Evolutionary conservation across 2,888 invertebrate species (phyloP).

Genomic region (Punctoribates punctum): DNA sequence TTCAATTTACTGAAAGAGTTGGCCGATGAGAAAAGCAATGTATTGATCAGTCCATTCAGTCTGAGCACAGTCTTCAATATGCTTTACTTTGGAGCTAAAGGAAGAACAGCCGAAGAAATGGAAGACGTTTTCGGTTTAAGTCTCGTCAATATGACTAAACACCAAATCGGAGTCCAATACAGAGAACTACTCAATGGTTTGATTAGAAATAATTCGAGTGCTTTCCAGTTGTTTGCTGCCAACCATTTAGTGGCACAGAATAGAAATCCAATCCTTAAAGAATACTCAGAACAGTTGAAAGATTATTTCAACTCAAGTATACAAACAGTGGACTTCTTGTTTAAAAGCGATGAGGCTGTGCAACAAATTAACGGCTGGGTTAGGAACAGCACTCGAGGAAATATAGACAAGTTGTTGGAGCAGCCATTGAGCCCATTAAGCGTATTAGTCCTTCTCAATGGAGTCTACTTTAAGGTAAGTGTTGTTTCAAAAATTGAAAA

Average conservation of each 20-base stretch:
- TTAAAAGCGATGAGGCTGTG: slow-evolving; percentile 32
- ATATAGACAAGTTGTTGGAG: slow-evolving; percentile 43
- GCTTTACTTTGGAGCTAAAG: slow-evolving; percentile 39
- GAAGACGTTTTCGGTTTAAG: slow-evolving; percentile 32
- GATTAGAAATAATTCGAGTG: not conserved
- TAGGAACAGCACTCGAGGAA: slow-evolving; percentile 34
- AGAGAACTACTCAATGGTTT: slow-evolving; percentile 11
- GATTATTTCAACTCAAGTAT: slow-evolving; percentile 43
- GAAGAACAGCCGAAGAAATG: slow-evolving; percentile 40
- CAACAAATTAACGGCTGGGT: slow-evolving; percentile 41
- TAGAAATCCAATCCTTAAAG: slow-evolving; percentile 7
- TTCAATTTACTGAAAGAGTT: slow-evolving; percentile 21
- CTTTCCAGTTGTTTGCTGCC: slow-evolving; percentile 4
- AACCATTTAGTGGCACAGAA: slow-evolving; percentile 10
- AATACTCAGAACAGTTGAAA: slow-evolving; percentile 37
- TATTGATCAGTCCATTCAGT: slow-evolving; percentile 44
- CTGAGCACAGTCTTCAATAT: slow-evolving; percentile 43
- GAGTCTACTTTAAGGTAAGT: slow-evolving; percentile 55
- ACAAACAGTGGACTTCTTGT: slow-evolving; percentile 42
- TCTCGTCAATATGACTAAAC: not conserved
- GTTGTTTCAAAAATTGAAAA: not conserved
- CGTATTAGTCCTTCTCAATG: slow-evolving; percentile 55
- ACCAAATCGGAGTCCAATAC: slow-evolving; percentile 14
- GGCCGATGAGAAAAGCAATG: slow-evolving; percentile 31
- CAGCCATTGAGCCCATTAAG: slow-evolving; percentile 46